Evolutionary conservation across 2,113 vertebrate species (phyloP).

Genomic region (human): GRCh38 chr1:231811501-231812000

Average conservation of each 20-base stretch:
- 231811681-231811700: background rate
- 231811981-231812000: background rate
- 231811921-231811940: background rate
- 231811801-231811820: background rate
- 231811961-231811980: background rate
- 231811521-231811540: background rate
- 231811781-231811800: background rate
- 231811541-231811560: background rate
- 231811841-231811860: background rate
- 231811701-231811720: fast-evolving
- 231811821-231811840: background rate
- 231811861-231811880: background rate
- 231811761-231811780: background rate
- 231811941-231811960: background rate
- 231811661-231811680: fast-evolving
- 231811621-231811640: background rate
- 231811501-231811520: background rate
- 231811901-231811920: background rate
- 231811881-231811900: background rate
- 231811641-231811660: background rate
- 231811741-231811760: background rate
- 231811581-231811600: background rate
- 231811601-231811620: background rate
- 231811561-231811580: background rate
- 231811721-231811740: background rate